Evolutionary conservation across 1,140 invertebrate species (phyloP), one percentile per base, ranked within the genome.

Genomic region (Solenopsis invicta): DNA sequence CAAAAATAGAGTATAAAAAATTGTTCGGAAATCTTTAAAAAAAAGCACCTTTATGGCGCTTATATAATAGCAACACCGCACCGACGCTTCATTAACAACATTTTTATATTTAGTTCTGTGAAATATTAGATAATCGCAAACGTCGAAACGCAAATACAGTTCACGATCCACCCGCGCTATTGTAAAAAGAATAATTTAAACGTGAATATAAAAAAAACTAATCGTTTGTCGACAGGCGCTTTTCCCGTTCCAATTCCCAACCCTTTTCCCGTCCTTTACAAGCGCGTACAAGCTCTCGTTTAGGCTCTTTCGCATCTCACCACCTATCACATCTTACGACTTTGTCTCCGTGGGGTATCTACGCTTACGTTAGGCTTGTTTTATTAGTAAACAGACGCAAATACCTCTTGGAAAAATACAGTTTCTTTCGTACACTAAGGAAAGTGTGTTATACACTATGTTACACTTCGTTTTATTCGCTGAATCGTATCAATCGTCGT

Each of bases 381-480:
- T 90, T 90, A 88, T 90, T 90, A 88, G 48, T 87, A 85, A 86
- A 90, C 52, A 72, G 86, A 82, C 87, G 77, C 76, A 91, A 88
- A 91, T 90, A 76, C 86, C 82, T 90, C 29, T 92, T 85, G 85
- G 88, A 91, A 91, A 92, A 92, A 88, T 92, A 90, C 88, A 92
- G 81, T 74, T 54, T 86, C 75, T 82, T 71, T 67, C 85, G 67
- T 89, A 89, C 21, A 21, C 61, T 91, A 81, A 54, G 62, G 87
- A 90, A 89, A 50, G 41, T 77, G 45, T 72, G 61, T 87, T 89
- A 89, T 66, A 69, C 12, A 34, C n/a, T 91, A 80, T 13, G 52
- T 88, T 89, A 89, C 48, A 1, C 12, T 61, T 75, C 50, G 84
- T 86, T 41, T 41, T 87, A 87, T 72, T 66, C 56, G n/a, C 24